Percentiles rank a stretch among this genome's conserved stretches.
phyloP scores from a whole-genome alignment of 2,888 invertebrate genomes.

The Baccha elongata region DNA sequence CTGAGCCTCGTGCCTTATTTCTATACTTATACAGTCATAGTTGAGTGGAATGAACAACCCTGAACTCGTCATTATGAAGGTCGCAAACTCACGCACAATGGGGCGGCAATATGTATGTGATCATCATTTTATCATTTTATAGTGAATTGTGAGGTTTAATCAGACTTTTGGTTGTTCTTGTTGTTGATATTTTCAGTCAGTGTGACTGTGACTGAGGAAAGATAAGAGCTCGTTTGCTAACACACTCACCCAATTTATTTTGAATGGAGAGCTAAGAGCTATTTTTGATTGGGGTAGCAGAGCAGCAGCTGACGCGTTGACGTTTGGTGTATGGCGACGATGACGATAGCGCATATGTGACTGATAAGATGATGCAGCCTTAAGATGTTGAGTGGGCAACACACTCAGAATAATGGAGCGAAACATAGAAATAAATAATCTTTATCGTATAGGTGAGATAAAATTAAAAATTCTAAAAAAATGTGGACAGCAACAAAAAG shows the following conservation, averaged over 20 bases:
- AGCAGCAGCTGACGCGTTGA: conserved; percentile 36
- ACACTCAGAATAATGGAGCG: background rate
- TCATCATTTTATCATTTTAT: conserved; percentile 28
- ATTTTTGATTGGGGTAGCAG: conserved; percentile 40
- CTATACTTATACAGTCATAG: conserved; percentile 38
- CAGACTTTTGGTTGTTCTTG: conserved; percentile 39
- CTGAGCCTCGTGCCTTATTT: conserved; percentile 54
- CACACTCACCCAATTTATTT: conserved; percentile 68
- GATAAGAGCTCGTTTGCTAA: conserved; percentile 64
- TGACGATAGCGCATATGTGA: conserved; percentile 12
- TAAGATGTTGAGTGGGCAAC: conserved; percentile 35
- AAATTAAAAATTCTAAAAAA: too few species aligned
- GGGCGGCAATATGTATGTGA: conserved; percentile 48
- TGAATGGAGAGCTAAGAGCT: conserved; percentile 37
- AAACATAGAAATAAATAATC: background rate
- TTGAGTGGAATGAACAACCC: conserved; percentile 63
- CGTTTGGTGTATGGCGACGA: background rate
- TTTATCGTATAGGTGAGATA: background rate
- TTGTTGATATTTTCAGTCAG: conserved; percentile 36
- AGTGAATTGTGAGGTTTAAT: conserved; percentile 44
- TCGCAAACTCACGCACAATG: conserved; percentile 62
- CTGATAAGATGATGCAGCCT: conserved; percentile 52
- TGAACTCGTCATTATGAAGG: conserved; percentile 68
- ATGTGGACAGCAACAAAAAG: too few species aligned
- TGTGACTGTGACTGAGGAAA: conserved; percentile 3